Evolutionary conservation across 1,140 invertebrate species (phyloP), one percentile per base, ranked within the genome.

Genomic region (Phocides pigmalion): DNA sequence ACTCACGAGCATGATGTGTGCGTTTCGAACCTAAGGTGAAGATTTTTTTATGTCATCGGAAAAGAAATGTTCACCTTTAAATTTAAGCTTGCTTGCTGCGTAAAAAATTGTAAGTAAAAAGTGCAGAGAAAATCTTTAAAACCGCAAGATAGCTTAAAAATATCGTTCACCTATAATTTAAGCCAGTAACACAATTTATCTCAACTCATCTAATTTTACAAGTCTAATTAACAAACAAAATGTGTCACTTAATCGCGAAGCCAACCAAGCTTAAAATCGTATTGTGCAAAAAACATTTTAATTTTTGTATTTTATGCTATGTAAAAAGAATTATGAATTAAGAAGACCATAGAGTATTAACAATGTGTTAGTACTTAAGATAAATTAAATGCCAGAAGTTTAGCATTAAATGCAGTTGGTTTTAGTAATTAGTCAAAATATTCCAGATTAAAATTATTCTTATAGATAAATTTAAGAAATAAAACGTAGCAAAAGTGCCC

Each of bases 51-150:
- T 32, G 20, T 16, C 4, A 47, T n/a, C n/a, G 16, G n/a, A n/a
- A 53, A 53, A 53, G 12, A 53, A 53, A 37, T 39, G 32, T 12
- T 53, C 50, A 53, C 50, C 50, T 53, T 53, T 8, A 53, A n/a
- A 19, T 5, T 35, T 15, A 53, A 53, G 50, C 50, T 53, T 37
- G 32, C 50, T 39, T 53, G 50, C 50, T 37, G 15, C 22, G 46
- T 12, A 28, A 49, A n/a, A 6, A 28, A 28, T 15, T 1, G 14
- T 28, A 14, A 22, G 4, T 17, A 14, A 11, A 15, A 16, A 16
- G n/a, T n/a, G n/a, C n/a, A n/a, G n/a, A n/a, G n/a, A 17, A 9
- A 51, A 12, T 32, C 12, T 19, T 53, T 28, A 16, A 44, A 8
- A 28, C 41, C 32, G 39, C 22, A 44, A 46, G 11, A 44, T 9